phyloP scores from a whole-genome alignment of 2,113 vertebrate genomes.

The Heteronetta atricapilla region DNA sequence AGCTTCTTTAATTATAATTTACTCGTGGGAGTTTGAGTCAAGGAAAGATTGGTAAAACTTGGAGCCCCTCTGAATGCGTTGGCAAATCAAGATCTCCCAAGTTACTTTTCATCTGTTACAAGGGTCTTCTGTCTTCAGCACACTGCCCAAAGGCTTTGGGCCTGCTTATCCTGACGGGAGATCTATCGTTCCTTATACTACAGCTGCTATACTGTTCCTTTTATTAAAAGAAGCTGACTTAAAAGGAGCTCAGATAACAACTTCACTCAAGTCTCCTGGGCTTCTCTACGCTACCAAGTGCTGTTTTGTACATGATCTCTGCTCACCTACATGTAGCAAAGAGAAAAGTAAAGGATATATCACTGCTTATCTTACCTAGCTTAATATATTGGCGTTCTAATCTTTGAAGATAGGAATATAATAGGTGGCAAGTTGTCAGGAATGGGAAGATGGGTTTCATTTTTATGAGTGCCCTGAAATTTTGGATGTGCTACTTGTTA shows the following conservation, averaged over 20 bases:
- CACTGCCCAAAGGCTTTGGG: not conserved
- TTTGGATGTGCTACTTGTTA: not conserved
- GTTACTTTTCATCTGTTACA: not conserved
- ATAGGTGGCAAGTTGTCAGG: not conserved
- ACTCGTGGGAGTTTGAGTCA: not conserved
- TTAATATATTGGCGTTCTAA: not conserved
- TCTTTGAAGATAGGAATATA: not conserved
- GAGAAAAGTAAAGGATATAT: not conserved
- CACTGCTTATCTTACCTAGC: not conserved
- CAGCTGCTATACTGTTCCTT: not conserved
- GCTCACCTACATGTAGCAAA: not conserved
- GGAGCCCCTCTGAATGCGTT: not conserved
- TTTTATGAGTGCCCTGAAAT: not conserved
- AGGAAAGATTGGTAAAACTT: not conserved
- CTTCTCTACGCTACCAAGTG: not conserved
- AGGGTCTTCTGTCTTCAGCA: not conserved
- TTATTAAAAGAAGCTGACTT: not conserved
- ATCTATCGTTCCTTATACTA: not conserved
- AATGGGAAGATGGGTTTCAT: not conserved
- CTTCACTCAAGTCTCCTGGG: not conserved
- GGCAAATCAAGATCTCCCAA: not conserved
- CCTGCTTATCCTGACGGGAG: not conserved
- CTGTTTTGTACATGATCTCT: not conserved
- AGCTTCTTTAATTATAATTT: not conserved
- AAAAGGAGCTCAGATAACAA: not conserved